phyloP scores from a whole-genome alignment of 2,113 vertebrate species.

The Columbina picui region DNA sequence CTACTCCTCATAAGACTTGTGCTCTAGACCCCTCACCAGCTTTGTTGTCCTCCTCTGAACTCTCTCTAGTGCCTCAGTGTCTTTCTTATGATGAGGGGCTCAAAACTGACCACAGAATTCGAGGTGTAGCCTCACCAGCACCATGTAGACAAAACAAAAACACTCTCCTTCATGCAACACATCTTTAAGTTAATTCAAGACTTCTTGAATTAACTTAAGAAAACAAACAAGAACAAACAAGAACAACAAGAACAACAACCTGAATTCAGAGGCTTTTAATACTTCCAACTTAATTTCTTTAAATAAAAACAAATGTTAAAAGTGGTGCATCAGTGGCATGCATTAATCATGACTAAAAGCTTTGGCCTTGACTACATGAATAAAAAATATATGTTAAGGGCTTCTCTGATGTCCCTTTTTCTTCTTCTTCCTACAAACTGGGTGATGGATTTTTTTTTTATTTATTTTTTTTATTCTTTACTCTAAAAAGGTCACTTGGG shows the following conservation, averaged over 20 bases:
- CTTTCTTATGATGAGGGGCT: too few relatives aligned
- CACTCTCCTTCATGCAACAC: neutral
- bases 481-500: neutral
- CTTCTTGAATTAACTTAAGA: too few relatives aligned
- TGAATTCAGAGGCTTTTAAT: conserved; percentile 22
- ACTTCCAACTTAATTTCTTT: neutral
- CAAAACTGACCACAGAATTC: too few relatives aligned
- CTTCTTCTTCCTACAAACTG: neutral
- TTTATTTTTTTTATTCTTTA: neutral
- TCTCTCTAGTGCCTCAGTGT: too few relatives aligned
- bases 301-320: conserved; percentile 44
- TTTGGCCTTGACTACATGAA: neutral
- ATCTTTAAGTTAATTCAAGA: neutral
- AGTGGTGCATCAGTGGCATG: conserved; percentile 20
- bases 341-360: conserved; percentile 54
- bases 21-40: too few relatives aligned
- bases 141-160: too few relatives aligned
- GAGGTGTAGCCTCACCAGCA: too few relatives aligned
- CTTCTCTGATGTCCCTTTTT: neutral
- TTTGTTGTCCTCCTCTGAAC: too few relatives aligned
- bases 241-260: too few relatives aligned
- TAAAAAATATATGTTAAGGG: conserved; percentile 16
- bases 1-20: too few relatives aligned
- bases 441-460: neutral
- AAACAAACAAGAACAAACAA: too few relatives aligned